Evolutionary conservation across 2,797 vertebrate genomes (phyloP), one percentile per base, ranked within the genome.

Genomic region (Rhinoraja longicauda): DNA sequence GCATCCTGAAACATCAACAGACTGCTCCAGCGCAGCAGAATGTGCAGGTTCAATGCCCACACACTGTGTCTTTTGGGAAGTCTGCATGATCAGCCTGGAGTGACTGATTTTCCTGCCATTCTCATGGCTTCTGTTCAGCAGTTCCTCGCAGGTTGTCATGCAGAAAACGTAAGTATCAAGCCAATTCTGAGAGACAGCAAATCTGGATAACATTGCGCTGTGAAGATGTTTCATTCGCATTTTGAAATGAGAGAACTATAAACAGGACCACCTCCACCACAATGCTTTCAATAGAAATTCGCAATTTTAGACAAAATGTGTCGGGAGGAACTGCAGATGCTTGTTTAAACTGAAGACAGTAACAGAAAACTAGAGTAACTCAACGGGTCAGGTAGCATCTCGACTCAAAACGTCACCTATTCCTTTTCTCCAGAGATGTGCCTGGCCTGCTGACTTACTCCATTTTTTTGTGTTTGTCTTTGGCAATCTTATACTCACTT

Each of bases 21-120:
- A 78, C 15, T 39, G 32, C 2, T 15, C 77, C 32, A 88, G 29
- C 62, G 29, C 59, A 64, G 57, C 9, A 19, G 9, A 32, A 67
- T 17, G n/a, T 36, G n/a, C 17, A 15, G 84, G 59, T 19, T 64
- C 84, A 88, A 73, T 73, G 29, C 2, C 67, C 26, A 24, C 90
- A 92, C 26, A 36, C 90, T 36, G 64, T 4, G 19, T 10, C 3
- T 24, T 70, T n/a, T 45, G 29, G 90, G 90, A 92, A 92, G 10
- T 15, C 12, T n/a, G 39, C 24, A n/a, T 57, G 90, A 53, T 10
- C 24, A 92, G 24, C 39, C 70, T 75, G 8, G 90, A 24, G 24
- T 75, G 90, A 73, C 90, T 45, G 90, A 92, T 53, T n/a, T 67
- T 73, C 67, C 90, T 92, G 36, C 70, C 24, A 53, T 29, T 19